These are phyloP conservation scores for Hydra vulgaris DNA, from an alignment of 30 jellyfish, hydroid and myxozoan genomes.

Conservation along the genomic window DNA sequence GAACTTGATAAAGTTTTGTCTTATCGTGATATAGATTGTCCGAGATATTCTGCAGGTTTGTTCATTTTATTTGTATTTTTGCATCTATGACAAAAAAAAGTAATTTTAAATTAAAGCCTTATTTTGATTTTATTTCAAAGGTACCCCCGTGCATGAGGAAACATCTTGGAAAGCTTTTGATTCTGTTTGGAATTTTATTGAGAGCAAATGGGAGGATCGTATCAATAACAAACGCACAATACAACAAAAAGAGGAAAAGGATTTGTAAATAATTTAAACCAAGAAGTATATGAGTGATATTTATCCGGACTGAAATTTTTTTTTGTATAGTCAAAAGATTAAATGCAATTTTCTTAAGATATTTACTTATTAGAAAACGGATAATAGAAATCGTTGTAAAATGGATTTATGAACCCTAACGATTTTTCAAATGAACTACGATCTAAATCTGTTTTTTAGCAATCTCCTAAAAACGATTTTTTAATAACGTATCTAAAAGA, in stretches of 20 bases:
- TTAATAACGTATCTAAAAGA: too few relatives aligned
- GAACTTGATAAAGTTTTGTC: conserved; percentile 37
- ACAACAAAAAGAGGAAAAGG: not conserved
- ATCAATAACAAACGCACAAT: not conserved
- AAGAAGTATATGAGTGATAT: too few relatives aligned
- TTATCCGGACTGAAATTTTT: too few relatives aligned
- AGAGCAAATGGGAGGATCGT: conserved; percentile 30
- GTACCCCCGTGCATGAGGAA: conserved; percentile 59
- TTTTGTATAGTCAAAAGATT: too few relatives aligned
- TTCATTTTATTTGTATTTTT: too few relatives aligned
- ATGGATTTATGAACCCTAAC: too few relatives aligned
- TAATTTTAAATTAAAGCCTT: not conserved
- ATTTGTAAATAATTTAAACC: not conserved
- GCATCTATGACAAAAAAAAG: not conserved
- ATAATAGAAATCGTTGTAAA: too few relatives aligned
- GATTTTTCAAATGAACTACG: too few relatives aligned
- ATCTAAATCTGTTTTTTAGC: too few relatives aligned
- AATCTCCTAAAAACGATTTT: too few relatives aligned
- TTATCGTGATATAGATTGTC: conserved; percentile 23
- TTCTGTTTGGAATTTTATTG: conserved; percentile 57
- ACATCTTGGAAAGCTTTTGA: conserved; percentile 80
- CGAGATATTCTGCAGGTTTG: conserved; percentile 56
- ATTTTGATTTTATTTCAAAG: conserved; percentile 24
- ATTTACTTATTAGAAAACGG: too few relatives aligned
- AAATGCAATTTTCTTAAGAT: too few relatives aligned